A percentile compares a stretch with the other conserved stretches of the same genome.
Conservation (phyloP, 2,113 vertebrate species). For the Merops nubicus region DNA sequence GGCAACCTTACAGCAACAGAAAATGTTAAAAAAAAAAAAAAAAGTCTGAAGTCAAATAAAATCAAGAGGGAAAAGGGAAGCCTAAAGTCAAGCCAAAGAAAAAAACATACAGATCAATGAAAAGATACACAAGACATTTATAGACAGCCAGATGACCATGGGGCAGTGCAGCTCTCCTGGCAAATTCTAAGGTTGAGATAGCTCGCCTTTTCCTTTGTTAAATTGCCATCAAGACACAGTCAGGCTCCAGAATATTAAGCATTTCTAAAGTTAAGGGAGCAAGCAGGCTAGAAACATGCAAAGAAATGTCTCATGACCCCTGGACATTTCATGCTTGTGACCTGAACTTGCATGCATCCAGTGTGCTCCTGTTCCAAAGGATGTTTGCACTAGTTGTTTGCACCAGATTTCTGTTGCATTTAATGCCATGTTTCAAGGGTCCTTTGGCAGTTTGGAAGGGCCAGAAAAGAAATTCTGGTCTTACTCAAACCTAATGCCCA, state of each 20-base stretch:
- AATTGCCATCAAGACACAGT: not conserved
- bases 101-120: not conserved
- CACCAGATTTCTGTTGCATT: not conserved
- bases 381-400: not conserved
- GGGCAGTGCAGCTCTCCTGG: not conserved
- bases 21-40: not conserved
- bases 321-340: not conserved
- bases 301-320: not conserved
- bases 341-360: not conserved
- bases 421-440: not conserved
- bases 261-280: not conserved
- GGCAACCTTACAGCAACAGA: not conserved
- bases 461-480: not conserved
- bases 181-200: not conserved
- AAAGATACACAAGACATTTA: not conserved
- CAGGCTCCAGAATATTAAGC: not conserved
- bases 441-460: not conserved
- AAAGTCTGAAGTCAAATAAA: not conserved
- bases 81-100: not conserved
- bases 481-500: not conserved
- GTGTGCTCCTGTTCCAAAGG: rapidly evolving
- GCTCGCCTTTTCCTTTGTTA: not conserved
- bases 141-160: not conserved
- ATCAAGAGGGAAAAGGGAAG: not conserved
- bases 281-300: not conserved